Base-by-base conservation (phyloP, 2,797 vertebrate species). In the Cyprinella venusta region DNA sequence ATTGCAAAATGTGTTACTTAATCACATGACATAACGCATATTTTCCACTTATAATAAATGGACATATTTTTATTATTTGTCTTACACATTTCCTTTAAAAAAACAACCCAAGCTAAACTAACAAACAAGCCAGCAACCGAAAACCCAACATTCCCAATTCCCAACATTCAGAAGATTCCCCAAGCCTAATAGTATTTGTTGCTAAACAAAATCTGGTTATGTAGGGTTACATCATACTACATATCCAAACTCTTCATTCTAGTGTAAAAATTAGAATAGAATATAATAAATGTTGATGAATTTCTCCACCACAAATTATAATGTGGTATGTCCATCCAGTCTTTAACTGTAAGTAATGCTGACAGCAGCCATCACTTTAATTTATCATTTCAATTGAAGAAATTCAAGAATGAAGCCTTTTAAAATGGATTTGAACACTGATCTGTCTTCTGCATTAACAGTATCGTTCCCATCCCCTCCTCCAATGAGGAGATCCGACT, bases 401-500 rank as follows among this genome's bases (percentile, higher is more conserved):
- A 45, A 45, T 50, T n/a, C 40, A 19, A 38, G 3, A 15, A 56
- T 24, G 18, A 19, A 56, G 24, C 5, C 21, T 56, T 48, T 30
- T 80, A 10, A 71, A 7, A 42, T 30, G 5, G 24, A 67, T 16
- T 13, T 68, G 2, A 76, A 48, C 9, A 59, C 2, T 56, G 24
- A 42, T 61, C 8, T 42, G 2, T 15, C 12, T 16, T 40, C 2
- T 70, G 16, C 63, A 59, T 71, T 80, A 75, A 84, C 90, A 99
- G 98, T 90, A 99, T 99, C 0, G 98, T 99, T 77, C 98, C 98
- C 0, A 98, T 99, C 88, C 97, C 97, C 0, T 99, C 97, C 2
- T 99, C 97, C 88, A 98, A 98, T 26, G 98, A 99, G 89, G 97
- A 99, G 94, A 98, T 99, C 87, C 95, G 98, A 26, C 92, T 99